phyloP scores from a whole-genome alignment of 2,797 vertebrate species.

The Triplophysa yarkandensis region DNA sequence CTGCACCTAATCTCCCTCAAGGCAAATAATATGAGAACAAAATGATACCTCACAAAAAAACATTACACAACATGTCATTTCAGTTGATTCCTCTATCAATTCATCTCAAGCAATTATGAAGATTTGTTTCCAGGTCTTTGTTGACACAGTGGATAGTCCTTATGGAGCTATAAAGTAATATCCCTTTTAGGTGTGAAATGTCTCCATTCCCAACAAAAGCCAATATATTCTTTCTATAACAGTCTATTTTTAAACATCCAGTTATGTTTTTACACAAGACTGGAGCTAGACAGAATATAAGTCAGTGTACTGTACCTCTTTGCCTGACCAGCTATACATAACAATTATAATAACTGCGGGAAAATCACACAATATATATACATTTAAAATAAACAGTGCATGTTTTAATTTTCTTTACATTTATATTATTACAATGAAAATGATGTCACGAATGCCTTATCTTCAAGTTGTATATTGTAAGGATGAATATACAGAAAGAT shows the following conservation, averaged over 20 bases:
- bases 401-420: no score
- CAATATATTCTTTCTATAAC: neutral
- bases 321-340: no score
- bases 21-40: no score
- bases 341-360: no score
- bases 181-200: slow-evolving; percentile 6
- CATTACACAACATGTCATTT: slow-evolving; percentile 3
- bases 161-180: slow-evolving; percentile 13
- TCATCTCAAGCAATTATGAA: slow-evolving; percentile 5
- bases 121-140: neutral
- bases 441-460: no score
- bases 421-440: no score
- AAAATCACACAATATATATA: no score
- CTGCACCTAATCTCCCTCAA: no score
- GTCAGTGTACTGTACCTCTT: no score
- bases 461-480: no score
- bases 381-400: no score
- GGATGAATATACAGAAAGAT: no score
- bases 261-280: neutral
- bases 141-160: neutral
- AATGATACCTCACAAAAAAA: neutral
- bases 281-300: neutral
- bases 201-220: neutral
- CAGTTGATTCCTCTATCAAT: neutral
- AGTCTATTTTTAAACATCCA: neutral